A percentile compares a stretch with the other conserved stretches of the same genome.
These are phyloP conservation scores for Ia io DNA, from an alignment of 2,113 vertebrate genomes.

Conservation along the genomic window DNA sequence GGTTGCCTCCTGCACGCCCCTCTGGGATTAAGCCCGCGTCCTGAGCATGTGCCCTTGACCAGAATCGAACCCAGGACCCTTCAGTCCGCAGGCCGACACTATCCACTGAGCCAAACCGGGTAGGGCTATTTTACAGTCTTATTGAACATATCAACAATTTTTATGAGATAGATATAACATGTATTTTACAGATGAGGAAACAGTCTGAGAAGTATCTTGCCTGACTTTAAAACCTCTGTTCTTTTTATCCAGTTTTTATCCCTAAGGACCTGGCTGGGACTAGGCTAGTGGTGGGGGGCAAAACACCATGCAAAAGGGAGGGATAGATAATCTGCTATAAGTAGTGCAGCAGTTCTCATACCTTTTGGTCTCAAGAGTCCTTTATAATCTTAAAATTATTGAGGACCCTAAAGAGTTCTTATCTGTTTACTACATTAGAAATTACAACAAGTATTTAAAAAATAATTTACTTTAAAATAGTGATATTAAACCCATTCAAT, in stretches of 20 bases:
- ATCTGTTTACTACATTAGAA: not conserved
- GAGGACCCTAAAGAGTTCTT: not conserved
- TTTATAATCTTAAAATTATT: constrained; percentile 16
- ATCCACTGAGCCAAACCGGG: too few species aligned
- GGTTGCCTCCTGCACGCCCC: too few species aligned
- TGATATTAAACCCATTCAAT: not conserved
- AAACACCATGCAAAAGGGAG: not conserved
- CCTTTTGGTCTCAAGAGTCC: not conserved
- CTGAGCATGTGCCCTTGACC: too few species aligned
- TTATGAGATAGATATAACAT: not conserved
- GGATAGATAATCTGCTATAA: not conserved
- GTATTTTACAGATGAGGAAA: not conserved
- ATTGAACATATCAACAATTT: not conserved
- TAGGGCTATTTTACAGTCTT: not conserved
- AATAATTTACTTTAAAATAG: not conserved
- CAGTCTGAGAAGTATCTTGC: not conserved
- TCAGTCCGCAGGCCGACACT: too few species aligned
- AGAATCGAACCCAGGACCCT: too few species aligned
- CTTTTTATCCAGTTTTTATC: not conserved
- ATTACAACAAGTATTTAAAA: not conserved
- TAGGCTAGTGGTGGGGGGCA: not conserved
- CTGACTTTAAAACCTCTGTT: not conserved
- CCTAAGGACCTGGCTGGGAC: not conserved
- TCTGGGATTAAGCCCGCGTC: too few species aligned
- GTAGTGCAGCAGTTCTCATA: not conserved